Percentiles rank a stretch among this genome's conserved stretches.
These are phyloP conservation scores for Dicrostonyx torquatus DNA, from an alignment of 2,797 vertebrate species.

Conservation along the genomic window DNA sequence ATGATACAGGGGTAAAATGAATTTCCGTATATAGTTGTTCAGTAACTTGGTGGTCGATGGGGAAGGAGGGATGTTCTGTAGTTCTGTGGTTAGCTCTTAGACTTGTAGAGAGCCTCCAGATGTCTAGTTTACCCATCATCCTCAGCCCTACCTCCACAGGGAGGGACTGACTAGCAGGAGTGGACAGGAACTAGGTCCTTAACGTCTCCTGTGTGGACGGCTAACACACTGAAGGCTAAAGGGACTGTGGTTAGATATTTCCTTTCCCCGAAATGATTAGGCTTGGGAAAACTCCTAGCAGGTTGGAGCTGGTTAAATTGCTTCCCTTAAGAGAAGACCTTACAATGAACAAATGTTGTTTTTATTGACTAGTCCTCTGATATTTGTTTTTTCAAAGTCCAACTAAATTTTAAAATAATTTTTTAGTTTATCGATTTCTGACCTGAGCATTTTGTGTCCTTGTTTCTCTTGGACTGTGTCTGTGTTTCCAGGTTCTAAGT, in stretches of 20 bases:
- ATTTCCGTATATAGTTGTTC: not conserved
- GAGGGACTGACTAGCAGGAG: not conserved
- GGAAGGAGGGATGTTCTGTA: not conserved
- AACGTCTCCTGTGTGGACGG: not conserved
- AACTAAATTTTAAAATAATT: not conserved
- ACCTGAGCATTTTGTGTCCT: not conserved
- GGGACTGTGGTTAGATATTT: not conserved
- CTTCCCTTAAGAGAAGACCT: not conserved
- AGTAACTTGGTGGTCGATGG: not conserved
- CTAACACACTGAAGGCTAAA: not conserved
- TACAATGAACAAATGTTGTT: not conserved
- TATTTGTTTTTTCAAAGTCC: not conserved
- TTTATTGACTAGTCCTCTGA: not conserved
- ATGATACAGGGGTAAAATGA: not conserved
- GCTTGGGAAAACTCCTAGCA: not conserved
- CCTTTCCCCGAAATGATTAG: not conserved
- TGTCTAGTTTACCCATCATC: not conserved
- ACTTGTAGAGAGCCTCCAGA: not conserved
- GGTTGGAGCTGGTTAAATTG: not conserved
- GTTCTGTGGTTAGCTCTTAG: not conserved
- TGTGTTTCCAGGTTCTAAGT: not conserved
- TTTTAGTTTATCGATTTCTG: slow-evolving; percentile 2
- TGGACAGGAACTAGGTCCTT: not conserved
- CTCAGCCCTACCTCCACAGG: not conserved
- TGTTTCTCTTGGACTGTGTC: not conserved